Evolutionary conservation across 2,113 vertebrate species (phyloP).

Genomic region (Antidorcas marsupialis): DNA sequence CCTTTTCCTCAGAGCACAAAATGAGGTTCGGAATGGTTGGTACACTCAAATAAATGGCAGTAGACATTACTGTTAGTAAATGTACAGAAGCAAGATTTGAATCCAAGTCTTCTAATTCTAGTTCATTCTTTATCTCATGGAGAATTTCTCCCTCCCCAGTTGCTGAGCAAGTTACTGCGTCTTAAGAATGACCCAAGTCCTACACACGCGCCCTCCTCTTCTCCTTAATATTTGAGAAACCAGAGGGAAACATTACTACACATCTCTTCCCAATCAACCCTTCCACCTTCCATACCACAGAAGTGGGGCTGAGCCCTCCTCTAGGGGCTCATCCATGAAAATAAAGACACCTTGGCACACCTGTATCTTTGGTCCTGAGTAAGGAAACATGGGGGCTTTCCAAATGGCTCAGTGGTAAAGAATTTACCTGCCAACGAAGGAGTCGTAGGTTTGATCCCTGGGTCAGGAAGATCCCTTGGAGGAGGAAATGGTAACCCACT

Average conservation of each 20-base stretch:
- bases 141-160: background rate
- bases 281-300: background rate
- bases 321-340: background rate
- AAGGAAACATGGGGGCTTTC: background rate
- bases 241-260: background rate
- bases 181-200: background rate
- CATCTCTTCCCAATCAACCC: background rate
- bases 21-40: background rate
- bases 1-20: background rate
- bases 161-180: background rate
- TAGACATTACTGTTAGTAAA: background rate
- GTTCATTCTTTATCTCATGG: background rate
- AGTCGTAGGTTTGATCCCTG: accelerated
- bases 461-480: background rate
- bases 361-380: background rate
- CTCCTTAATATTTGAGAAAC: background rate
- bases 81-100: background rate
- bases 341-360: background rate
- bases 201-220: background rate
- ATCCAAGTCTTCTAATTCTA: background rate
- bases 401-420: background rate
- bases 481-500: background rate
- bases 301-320: background rate
- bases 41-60: background rate
- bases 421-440: background rate